These are phyloP conservation scores for Elgonia sp. DNA, from an alignment of 2,888 invertebrate genomes.

Conservation along the genomic window DNA sequence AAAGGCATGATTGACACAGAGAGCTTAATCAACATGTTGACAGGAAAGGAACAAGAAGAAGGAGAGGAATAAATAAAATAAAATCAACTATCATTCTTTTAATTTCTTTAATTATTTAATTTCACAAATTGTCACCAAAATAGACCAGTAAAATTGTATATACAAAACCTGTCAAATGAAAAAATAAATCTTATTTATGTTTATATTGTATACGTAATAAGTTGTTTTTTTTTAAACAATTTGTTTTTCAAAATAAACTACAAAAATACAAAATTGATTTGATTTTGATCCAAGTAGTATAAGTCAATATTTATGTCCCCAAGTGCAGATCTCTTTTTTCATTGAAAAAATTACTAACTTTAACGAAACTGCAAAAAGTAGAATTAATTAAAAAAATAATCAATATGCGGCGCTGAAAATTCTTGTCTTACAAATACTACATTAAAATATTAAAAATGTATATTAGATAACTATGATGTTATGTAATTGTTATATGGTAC, in stretches of 20 bases:
- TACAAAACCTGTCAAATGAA: constrained; percentile 3
- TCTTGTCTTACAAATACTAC: no score
- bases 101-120: constrained; percentile 11
- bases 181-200: constrained; percentile 15
- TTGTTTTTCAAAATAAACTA: no score
- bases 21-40: constrained; percentile 66
- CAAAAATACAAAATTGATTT: no score
- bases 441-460: no score
- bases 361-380: no score
- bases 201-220: neutral
- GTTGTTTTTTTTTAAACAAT: neutral
- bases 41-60: constrained; percentile 61
- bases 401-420: no score
- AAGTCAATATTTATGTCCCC: no score
- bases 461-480: no score
- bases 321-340: no score
- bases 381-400: no score
- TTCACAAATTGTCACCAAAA: constrained; percentile 25
- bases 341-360: no score
- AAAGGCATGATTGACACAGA: constrained; percentile 70
- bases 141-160: constrained; percentile 33
- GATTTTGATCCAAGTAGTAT: no score
- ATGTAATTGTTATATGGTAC: neutral
- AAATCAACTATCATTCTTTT: neutral
- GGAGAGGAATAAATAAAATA: constrained; percentile 32